These are phyloP conservation scores for Scaptomyza flava DNA, from an alignment of 2,888 invertebrate genomes.

Conservation along the genomic window DNA sequence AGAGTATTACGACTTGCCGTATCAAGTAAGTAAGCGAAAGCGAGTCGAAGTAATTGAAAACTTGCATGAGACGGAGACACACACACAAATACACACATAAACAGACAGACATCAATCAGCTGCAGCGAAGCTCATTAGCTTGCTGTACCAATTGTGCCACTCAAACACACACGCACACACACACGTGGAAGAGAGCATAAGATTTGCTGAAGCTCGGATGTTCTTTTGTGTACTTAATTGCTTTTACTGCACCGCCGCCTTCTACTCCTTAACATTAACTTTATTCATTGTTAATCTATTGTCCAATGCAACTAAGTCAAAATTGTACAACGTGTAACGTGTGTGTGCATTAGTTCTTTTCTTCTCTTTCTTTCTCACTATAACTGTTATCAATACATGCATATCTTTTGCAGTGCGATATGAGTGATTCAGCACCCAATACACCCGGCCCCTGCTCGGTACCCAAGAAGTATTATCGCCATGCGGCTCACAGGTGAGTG, in stretches of 20 bases:
- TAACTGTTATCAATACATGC: not conserved
- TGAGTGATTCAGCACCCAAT: slow-evolving; percentile 82
- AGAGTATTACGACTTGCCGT: slow-evolving; percentile 62
- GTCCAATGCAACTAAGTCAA: slow-evolving; percentile 24
- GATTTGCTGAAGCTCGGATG: slow-evolving; percentile 27
- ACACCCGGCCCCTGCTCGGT: slow-evolving; percentile 71
- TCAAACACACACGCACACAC: slow-evolving; percentile 13
- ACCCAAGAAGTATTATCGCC: slow-evolving; percentile 83
- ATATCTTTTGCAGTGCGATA: slow-evolving; percentile 67
- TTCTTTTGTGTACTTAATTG: slow-evolving; percentile 59
- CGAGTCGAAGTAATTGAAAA: slow-evolving; percentile 7
- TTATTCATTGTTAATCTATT: slow-evolving; percentile 19
- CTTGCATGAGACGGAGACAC: slow-evolving; percentile 2
- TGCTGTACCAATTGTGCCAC: slow-evolving; percentile 54
- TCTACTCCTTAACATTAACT: slow-evolving; percentile 13
- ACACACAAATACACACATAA: not conserved
- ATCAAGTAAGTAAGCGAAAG: slow-evolving; percentile 60
- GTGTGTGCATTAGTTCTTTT: slow-evolving; percentile 1
- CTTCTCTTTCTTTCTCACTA: not conserved
- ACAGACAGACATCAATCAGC: slow-evolving; percentile 47
- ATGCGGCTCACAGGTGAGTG: slow-evolving; percentile 84
- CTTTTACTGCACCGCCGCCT: slow-evolving; percentile 42
- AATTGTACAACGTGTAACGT: slow-evolving; percentile 14
- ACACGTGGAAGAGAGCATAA: slow-evolving; percentile 2
- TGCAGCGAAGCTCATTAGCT: slow-evolving; percentile 57